Evolutionary conservation across 1,140 invertebrate species (phyloP).

Genomic region (Sitobion miscanthi): DNA sequence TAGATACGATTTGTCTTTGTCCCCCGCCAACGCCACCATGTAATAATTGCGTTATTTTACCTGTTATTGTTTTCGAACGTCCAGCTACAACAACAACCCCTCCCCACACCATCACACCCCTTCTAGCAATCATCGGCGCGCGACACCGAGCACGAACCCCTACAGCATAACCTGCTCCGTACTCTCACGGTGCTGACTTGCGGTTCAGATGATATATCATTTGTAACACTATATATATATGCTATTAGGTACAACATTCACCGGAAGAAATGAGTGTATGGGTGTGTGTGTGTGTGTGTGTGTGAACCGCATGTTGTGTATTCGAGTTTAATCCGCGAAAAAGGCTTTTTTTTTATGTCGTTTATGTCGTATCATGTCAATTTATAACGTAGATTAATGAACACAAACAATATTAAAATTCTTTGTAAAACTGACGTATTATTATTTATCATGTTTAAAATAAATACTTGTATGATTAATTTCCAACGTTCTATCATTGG

Average conservation of each 20-base stretch:
- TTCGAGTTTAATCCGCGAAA: neutral
- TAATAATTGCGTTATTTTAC: constrained; percentile 50
- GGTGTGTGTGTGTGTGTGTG: neutral
- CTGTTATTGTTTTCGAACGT: constrained; percentile 51
- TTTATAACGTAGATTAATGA: neutral
- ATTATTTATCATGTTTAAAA: neutral
- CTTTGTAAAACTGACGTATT: neutral
- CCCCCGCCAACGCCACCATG: neutral
- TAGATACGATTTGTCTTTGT: constrained; percentile 47
- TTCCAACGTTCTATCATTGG: neutral
- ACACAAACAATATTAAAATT: neutral
- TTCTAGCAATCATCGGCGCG: neutral
- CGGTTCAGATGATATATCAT: constrained; percentile 21
- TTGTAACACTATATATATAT: neutral
- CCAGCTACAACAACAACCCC: neutral
- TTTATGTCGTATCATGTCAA: neutral
- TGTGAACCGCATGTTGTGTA: neutral
- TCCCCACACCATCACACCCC: neutral
- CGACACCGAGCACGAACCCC: neutral
- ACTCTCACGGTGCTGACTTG: neutral
- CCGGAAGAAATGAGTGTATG: neutral
- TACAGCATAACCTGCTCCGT: neutral
- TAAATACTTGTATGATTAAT: neutral
- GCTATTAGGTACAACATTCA: neutral
- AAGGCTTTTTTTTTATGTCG: neutral